Base-by-base conservation (phyloP, 2,113 vertebrate species). In the Dipodomys ordii region DNA sequence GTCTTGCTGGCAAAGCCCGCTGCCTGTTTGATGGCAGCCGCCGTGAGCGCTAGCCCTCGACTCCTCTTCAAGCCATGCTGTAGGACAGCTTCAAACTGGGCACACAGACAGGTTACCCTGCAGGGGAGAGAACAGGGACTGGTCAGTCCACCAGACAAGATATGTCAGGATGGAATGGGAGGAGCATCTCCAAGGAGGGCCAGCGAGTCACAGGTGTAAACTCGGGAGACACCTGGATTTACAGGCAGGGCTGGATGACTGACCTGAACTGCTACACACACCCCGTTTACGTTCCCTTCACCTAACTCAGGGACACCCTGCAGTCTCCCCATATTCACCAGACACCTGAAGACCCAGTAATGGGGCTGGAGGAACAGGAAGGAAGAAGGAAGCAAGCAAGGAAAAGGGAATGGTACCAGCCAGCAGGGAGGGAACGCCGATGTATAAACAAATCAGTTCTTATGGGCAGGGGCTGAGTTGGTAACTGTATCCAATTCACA, bases 71-170 rank as follows among this genome's bases (percentile, higher is more conserved):
- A 98, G 69, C 99, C 99, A 13, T 99, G 99, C 98, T 99, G 99
- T 88, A 99, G 98, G 92, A 99, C 99, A 0, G 98, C 98, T 96
- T 99, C 99, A 93, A 99, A 99, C 98, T 99, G 99, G 93, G 99
- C 99, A 35, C 99, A 99, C 87, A 99, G 97, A 95, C 99, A 99
- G 90, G 99, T 99, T 67, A 99, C 99, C 97, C 99, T 99, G 98
- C 89, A 94, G 97, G 7, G 95, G 94, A 97, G 7, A 96, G 83
- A 97, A 97, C 20, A 89, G 53, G 5, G 18, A 79, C n/a, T 94
- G 73, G 87, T 94, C 88, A 91, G 64, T 93, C 78, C 53, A 53
- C 12, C n/a, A 13, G 0, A 11, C 1, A 32, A 86, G 83, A 83
- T 76, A 13, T 9, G 49, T 53, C 39, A 5, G 39, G 39, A 39